Percentiles rank a stretch among this genome's conserved stretches.
Conservation (phyloP, 2,888 invertebrate species). For the Drosophila neutralis region DNA sequence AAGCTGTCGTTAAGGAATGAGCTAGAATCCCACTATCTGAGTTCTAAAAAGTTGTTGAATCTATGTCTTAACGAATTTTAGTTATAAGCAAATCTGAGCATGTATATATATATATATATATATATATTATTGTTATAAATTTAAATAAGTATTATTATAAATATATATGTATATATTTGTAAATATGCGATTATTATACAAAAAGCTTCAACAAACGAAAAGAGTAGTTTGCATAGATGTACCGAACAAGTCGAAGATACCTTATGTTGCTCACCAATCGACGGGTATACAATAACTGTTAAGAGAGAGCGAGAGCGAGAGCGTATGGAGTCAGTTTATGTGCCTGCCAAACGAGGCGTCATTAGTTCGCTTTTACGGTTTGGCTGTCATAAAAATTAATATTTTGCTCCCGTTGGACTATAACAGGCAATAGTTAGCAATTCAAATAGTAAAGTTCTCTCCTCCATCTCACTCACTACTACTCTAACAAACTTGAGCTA, state of each 20-base stretch:
- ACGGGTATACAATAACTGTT: neutral
- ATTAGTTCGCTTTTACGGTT: conserved; percentile 72
- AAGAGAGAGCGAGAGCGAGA: neutral
- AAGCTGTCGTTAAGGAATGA: too few relatives aligned
- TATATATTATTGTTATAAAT: too few relatives aligned
- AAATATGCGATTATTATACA: neutral
- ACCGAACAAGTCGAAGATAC: neutral
- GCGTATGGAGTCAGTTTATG: conserved; percentile 40
- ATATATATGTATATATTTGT: neutral
- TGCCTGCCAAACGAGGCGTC: conserved; percentile 37
- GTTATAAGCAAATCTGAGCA: too few relatives aligned
- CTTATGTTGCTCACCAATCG: neutral
- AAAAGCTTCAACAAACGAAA: neutral
- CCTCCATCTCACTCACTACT: neutral
- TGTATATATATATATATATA: too few relatives aligned
- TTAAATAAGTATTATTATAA: too few relatives aligned
- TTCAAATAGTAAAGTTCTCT: neutral
- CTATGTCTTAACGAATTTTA: too few relatives aligned
- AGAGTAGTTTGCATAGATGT: neutral
- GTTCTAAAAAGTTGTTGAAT: too few relatives aligned
- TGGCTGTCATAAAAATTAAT: conserved; percentile 68
- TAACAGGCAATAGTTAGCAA: conserved; percentile 48
- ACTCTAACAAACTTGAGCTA: neutral
- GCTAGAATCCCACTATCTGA: too few relatives aligned
- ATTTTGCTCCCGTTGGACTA: conserved; percentile 45